Percentiles rank a stretch among this genome's conserved stretches.
These are phyloP conservation scores for Imbricaverruca yamaguchii DNA, from an alignment of 2,888 invertebrate species.

Conservation along the genomic window DNA sequence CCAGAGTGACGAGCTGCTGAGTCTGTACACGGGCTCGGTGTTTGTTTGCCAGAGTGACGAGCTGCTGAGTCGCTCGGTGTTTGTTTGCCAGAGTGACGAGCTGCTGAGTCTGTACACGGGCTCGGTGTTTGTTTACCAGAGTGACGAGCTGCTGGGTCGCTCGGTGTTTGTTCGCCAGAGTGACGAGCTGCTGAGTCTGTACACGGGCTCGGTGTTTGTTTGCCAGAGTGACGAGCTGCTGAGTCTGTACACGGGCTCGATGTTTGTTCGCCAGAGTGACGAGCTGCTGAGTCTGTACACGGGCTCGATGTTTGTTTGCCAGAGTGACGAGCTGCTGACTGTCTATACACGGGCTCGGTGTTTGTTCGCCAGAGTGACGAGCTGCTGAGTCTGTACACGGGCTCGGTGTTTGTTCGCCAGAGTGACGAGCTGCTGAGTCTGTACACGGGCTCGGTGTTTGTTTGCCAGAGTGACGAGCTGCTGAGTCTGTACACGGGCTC, in stretches of 20 bases:
- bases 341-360: no score
- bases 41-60: background rate
- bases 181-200: no score
- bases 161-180: background rate
- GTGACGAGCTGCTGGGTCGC: background rate
- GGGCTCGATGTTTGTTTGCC: background rate
- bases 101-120: conserved; percentile 16
- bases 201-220: no score
- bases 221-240: no score
- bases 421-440: no score
- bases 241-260: no score
- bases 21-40: conserved; percentile 11
- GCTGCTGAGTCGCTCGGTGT: background rate
- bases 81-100: background rate
- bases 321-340: no score
- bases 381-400: no score
- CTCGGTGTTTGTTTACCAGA: background rate
- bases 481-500: background rate
- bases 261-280: background rate
- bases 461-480: background rate
- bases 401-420: no score
- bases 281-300: background rate
- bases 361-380: no score
- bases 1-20: background rate
- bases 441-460: no score